Percentiles rank a stretch among this genome's conserved stretches.
Evolutionary conservation across 2,113 vertebrate species (phyloP).

Genomic region (Labrus mixtus): DNA sequence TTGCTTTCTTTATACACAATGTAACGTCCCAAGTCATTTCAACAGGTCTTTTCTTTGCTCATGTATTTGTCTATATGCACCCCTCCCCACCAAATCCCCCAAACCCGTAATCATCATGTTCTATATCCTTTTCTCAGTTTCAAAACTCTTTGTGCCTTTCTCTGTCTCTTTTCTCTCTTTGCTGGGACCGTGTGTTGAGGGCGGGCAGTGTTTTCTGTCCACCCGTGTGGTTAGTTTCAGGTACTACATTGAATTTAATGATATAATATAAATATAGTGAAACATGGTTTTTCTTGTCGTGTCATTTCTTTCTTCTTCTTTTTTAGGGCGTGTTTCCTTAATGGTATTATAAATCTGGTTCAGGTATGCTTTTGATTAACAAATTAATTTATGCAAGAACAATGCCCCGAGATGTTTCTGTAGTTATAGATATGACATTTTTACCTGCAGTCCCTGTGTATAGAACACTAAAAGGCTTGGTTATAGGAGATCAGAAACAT

Average conservation of each 20-base stretch:
- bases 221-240: conserved; percentile 85
- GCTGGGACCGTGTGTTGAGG: conserved; percentile 82
- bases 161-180: conserved; percentile 78
- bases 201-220: conserved; percentile 71
- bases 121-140: conserved; percentile 62
- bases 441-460: too few species aligned
- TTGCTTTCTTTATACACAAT: conserved; percentile 18
- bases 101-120: conserved; percentile 7
- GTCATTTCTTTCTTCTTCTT: neutral
- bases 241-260: conserved; percentile 86
- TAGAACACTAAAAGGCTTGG: too few species aligned
- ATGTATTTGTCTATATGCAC: conserved; percentile 48
- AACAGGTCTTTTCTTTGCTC: conserved; percentile 40
- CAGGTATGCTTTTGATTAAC: neutral
- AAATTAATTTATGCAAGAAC: neutral
- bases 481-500: too few species aligned
- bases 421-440: too few species aligned
- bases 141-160: conserved; percentile 82
- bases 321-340: neutral
- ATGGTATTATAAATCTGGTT: too few species aligned
- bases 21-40: conserved; percentile 2
- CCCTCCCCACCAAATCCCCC: neutral
- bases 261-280: conserved; percentile 88
- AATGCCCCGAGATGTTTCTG: too few species aligned
- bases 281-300: conserved; percentile 44